Evolutionary conservation across 2,888 invertebrate genomes (phyloP), one percentile per base, ranked within the genome.

Genomic region (Catocala nupta): DNA sequence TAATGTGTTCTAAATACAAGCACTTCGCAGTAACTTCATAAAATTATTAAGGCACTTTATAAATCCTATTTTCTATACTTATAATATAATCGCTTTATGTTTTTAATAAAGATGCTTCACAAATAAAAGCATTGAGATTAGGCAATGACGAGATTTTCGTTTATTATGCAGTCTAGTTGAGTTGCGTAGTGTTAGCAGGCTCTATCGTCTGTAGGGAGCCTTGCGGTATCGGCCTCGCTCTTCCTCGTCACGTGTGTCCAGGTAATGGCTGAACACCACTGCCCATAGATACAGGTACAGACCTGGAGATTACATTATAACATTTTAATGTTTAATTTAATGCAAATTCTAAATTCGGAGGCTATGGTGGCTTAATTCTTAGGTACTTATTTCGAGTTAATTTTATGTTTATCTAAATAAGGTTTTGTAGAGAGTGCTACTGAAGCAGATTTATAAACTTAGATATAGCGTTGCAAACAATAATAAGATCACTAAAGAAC

Each of bases 231-330:
- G 94, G 50, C 97, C 97, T 65, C 96, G 90, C 76, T 96, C 95
- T 78, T 96, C 96, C 64, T 96, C 95, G 76, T 97, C 97, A 70
- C 96, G 95, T 47, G 97, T 95, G 72, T 96, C 95, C 74, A 96
- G 95, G 88, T 97, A 98, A 88, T 97, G 97, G 82, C 97, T 97
- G 95, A 96, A 97, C 55, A 97, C 97, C 56, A 98, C 97, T 77
- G 96, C 95, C 97, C 98, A 98, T 86, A 97, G 95, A 90, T 97
- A 98, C 59, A 96, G 93, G 89, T 96, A 96, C 42, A 97, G 90
- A 74, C 96, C 97, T 97, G 95, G 51, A 96, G 64, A 8, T 47
- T 36, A 1, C 34, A 47, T 48, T 3, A 9, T 13, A 10, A 10
- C 1, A 48, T 11, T 16, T 25, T 1, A 25, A 25, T 25, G 25